Base-by-base conservation (phyloP, 2,888 invertebrate genomes). In the Onthophagus sagittarius region DNA sequence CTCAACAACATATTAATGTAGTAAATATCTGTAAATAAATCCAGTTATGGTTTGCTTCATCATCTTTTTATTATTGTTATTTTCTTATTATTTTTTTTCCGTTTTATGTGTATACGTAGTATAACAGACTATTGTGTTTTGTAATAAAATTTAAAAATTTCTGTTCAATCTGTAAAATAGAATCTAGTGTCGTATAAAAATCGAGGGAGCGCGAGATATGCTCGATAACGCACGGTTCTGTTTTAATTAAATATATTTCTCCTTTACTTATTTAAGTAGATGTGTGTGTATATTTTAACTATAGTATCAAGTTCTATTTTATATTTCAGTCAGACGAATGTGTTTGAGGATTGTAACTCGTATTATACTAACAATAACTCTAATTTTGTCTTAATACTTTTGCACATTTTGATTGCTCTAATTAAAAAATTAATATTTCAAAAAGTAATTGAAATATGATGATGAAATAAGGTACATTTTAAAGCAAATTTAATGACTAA, bases 21-120 rank as follows among this genome's bases (percentile, higher is more conserved):
- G 77, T 78, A 79, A 53, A 79, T 79, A 80, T 80, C 80, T 82
- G 80, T 83, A 82, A 82, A 82, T 80, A 80, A 83, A 79, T 81
- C 79, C 79, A 76, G 79, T 78, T 77, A 76, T 73, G 73, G 67
- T 71, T 74, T 23, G 23, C 23, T 23, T 23, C 23, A 23, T 23
- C 3, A 23, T 23, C 23, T 23, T 23, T 23, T 23, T 23, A 23
- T 23, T 23, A 23, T 23, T 23, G 3, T 23, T 23, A 23, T 23
- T 23, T n/a, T 23, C 23, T 23, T 23, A 23, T 23, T 23, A 23
- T 23, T 23, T 62, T 15, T 74, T 73, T 72, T 71, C 69, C 64
- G 70, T 75, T 71, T 39, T 76, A 71, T 72, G 62, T 76, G 74
- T 76, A 53, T 53, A 53, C 11, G 39, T 53, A 53, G 39, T 53